Conservation (phyloP, 2,113 vertebrate genomes). For the Gymnorhina tibicen region DNA sequence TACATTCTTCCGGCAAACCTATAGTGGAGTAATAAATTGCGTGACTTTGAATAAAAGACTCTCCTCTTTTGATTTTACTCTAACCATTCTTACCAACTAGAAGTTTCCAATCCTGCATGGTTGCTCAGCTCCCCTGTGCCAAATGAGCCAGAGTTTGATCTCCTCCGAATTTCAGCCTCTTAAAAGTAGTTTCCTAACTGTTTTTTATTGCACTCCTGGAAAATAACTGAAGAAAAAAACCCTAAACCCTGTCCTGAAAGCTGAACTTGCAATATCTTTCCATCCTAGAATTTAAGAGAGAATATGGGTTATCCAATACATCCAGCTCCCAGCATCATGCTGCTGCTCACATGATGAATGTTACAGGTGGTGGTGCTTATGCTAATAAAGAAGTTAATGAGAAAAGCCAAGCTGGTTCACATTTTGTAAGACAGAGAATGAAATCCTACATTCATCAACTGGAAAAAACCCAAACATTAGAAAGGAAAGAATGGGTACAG, state of each 20-base stretch:
- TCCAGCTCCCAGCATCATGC: neutral
- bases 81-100: neutral
- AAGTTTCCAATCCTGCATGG: neutral
- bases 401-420: neutral
- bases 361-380: neutral
- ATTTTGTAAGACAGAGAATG: neutral
- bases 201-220: neutral
- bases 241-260: neutral
- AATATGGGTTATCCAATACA: neutral
- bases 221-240: neutral
- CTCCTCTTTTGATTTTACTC: neutral
- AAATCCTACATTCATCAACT: neutral
- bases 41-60: neutral
- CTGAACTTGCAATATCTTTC: neutral
- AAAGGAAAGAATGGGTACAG: neutral
- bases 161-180: neutral
- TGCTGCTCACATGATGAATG: neutral
- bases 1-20: neutral
- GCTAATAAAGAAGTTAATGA: neutral
- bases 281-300: neutral
- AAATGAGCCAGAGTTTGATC: neutral
- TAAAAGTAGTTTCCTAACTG: neutral
- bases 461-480: neutral
- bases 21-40: neutral
- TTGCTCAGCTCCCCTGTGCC: neutral